These are phyloP conservation scores for Brachystomella parvula DNA, from an alignment of 1,140 invertebrate species.

Conservation along the genomic window DNA sequence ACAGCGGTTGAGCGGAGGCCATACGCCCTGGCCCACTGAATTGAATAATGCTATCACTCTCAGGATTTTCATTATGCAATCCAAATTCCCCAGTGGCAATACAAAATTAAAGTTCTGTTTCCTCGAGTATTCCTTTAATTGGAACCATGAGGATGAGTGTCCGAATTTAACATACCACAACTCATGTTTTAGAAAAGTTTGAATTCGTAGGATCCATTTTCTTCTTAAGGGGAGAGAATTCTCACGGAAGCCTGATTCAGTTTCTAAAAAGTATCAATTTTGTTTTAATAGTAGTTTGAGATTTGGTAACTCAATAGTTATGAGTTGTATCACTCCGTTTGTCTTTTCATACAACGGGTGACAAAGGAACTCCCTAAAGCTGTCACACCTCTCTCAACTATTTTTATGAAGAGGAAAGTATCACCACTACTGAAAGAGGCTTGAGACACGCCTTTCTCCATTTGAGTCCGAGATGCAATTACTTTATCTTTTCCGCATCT, in stretches of 20 bases:
- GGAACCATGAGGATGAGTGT: background rate
- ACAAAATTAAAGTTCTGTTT: too few relatives aligned
- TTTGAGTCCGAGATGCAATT: background rate
- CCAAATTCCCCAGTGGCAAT: background rate
- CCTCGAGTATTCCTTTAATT: too few relatives aligned
- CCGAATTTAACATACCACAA: background rate
- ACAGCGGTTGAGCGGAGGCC: background rate
- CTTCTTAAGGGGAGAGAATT: background rate
- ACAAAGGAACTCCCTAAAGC: background rate
- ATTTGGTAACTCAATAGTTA: too few relatives aligned
- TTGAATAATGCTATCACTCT: too few relatives aligned
- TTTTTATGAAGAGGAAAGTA: background rate
- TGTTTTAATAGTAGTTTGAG: background rate
- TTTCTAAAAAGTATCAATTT: background rate
- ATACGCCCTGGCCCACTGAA: too few relatives aligned
- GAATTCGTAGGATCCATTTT: background rate
- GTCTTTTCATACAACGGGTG: background rate
- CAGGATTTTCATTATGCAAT: too few relatives aligned
- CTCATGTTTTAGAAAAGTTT: background rate
- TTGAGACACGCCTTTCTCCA: background rate
- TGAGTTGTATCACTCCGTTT: too few relatives aligned
- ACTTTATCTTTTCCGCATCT: slow-evolving; percentile 5
- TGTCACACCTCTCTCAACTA: background rate
- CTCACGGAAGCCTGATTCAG: background rate
- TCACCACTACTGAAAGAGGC: too few relatives aligned